A percentile compares a stretch with the other conserved stretches of the same genome.
Evolutionary conservation across 2,113 vertebrate genomes (phyloP).

Genomic region (Xyliphius kryptos): DNA sequence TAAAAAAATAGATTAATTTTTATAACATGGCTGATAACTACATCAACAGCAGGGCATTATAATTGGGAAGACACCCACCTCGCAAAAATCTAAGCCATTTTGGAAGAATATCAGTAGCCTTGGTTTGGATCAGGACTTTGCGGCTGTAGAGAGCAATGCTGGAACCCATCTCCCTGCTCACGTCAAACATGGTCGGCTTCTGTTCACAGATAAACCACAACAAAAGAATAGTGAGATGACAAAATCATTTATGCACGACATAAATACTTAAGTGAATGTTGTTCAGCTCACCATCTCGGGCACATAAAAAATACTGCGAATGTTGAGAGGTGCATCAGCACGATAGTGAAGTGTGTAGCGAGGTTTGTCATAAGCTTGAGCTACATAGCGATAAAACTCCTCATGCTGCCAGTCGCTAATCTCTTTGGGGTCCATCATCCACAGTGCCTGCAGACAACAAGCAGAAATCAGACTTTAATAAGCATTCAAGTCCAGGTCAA

Average conservation of each 20-base stretch:
- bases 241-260: no score
- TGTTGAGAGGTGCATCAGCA: slow-evolving; percentile 87
- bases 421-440: slow-evolving; percentile 92
- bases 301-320: slow-evolving; percentile 93
- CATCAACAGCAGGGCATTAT: not conserved
- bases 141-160: slow-evolving; percentile 87
- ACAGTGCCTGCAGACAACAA: slow-evolving; percentile 74
- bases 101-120: slow-evolving; percentile 85
- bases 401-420: slow-evolving; percentile 85
- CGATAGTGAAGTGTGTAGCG: slow-evolving; percentile 90
- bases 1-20: no score
- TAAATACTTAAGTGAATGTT: no score
- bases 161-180: slow-evolving; percentile 90
- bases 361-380: slow-evolving; percentile 82
- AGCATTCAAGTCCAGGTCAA: not conserved
- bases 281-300: slow-evolving; percentile 68
- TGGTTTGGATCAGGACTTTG: slow-evolving; percentile 94
- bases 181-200: slow-evolving; percentile 95
- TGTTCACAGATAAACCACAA: slow-evolving; percentile 42
- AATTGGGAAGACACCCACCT: slow-evolving; percentile 56
- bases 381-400: slow-evolving; percentile 88
- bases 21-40: no score
- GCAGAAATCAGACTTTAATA: not conserved
- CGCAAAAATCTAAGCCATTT: slow-evolving; percentile 92
- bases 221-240: not conserved